phyloP scores from a whole-genome alignment of 53 echinoderm and acorn worm species.

The Echinarachnius parma region DNA sequence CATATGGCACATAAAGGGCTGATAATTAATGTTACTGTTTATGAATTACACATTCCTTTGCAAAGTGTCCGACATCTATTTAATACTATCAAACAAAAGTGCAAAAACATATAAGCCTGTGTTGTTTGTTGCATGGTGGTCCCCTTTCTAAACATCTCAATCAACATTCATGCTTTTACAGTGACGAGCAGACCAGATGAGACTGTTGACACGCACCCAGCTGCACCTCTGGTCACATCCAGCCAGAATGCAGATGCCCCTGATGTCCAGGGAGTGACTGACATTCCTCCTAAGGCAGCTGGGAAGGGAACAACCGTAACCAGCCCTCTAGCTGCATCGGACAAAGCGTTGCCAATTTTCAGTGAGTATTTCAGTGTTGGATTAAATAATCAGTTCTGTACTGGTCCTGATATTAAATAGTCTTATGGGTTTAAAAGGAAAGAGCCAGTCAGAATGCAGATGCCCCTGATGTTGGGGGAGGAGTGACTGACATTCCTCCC shows the following conservation, averaged over 20 bases:
- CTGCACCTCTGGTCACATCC: background rate
- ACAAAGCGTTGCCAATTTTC: background rate
- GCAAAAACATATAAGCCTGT: too few relatives aligned
- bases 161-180: too few relatives aligned
- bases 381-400: background rate
- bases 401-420: background rate
- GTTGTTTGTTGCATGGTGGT: too few relatives aligned
- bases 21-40: too few relatives aligned
- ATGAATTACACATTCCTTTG: too few relatives aligned
- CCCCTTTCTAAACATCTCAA: too few relatives aligned
- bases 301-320: background rate
- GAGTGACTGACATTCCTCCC: background rate
- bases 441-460: background rate
- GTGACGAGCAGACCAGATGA: too few relatives aligned
- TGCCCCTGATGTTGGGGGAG: too few relatives aligned
- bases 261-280: background rate
- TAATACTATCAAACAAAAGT: too few relatives aligned
- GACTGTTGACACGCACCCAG: background rate
- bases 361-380: constrained; percentile 7
- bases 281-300: background rate
- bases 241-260: background rate
- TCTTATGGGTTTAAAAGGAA: background rate
- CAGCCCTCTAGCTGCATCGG: background rate
- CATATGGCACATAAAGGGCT: too few relatives aligned
- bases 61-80: too few relatives aligned